Evolutionary conservation across 1,140 invertebrate species (phyloP).

Genomic region (Sarcophaga peregrina): DNA sequence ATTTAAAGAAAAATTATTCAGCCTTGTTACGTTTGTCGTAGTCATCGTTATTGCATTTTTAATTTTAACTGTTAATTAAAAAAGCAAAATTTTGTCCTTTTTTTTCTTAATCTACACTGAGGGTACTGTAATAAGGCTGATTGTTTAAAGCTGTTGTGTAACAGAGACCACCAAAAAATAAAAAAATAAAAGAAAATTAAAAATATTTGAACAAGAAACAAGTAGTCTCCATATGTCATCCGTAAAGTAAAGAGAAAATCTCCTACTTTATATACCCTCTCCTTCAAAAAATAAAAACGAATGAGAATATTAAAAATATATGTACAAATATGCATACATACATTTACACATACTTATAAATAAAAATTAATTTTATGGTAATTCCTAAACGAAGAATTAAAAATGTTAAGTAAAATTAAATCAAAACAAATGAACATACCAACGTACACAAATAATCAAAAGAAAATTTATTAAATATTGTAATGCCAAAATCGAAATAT

Average conservation of each 20-base stretch:
- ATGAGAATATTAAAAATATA: not conserved
- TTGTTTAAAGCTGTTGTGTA: conserved; percentile 43
- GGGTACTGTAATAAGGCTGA: too few species aligned
- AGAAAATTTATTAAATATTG: not conserved
- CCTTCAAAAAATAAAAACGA: not conserved
- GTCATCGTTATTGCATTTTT: too few species aligned
- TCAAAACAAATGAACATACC: conserved; percentile 1
- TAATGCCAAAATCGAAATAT: too few species aligned
- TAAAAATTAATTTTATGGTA: not conserved
- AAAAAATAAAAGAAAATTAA: conserved; percentile 23
- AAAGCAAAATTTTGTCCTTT: too few species aligned
- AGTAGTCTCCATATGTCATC: not conserved
- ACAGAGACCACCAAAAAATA: conserved; percentile 47
- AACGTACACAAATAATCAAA: conserved; percentile 8
- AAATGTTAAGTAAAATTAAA: not conserved
- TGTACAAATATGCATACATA: not conserved
- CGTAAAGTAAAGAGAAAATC: not conserved
- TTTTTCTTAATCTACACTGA: too few species aligned
- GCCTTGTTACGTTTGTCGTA: too few species aligned
- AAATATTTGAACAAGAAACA: not conserved
- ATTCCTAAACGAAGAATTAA: not conserved
- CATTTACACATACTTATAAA: not conserved
- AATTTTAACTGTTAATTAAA: too few species aligned
- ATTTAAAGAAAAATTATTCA: too few species aligned
- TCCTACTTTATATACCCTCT: not conserved